A percentile compares a stretch with the other conserved stretches of the same genome.
Evolutionary conservation across 2,888 invertebrate species (phyloP).

Genomic region (Synergus itoensis): DNA sequence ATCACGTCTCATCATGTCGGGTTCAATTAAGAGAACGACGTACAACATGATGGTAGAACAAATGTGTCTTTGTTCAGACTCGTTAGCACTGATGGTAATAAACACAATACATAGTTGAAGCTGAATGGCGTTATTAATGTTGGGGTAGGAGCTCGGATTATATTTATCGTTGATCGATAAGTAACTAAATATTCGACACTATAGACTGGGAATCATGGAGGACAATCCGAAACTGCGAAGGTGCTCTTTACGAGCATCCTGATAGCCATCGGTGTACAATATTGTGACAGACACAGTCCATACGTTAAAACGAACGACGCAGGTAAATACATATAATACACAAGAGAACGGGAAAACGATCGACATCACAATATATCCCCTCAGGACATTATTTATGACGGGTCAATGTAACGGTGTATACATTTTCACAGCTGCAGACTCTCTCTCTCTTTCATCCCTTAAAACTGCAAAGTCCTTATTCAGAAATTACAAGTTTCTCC

Average conservation of each 20-base stretch:
- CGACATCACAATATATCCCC: neutral
- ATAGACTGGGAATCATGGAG: neutral
- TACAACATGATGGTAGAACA: neutral
- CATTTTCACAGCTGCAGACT: neutral
- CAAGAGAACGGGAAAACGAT: neutral
- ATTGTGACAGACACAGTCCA: neutral
- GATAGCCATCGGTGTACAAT: neutral
- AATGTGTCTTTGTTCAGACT: slow-evolving; percentile 23
- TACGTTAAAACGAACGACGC: neutral
- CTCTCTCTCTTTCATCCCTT: neutral
- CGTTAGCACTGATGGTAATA: slow-evolving; percentile 11
- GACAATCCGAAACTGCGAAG: slow-evolving; percentile 1
- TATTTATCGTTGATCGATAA: slow-evolving; percentile 12
- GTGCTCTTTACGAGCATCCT: neutral
- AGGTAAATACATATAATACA: neutral
- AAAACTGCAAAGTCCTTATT: slow-evolving; percentile 2
- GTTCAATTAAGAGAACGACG: neutral
- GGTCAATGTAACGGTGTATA: neutral
- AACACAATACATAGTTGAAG: neutral
- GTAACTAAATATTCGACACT: slow-evolving; percentile 9
- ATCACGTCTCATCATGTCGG: neutral
- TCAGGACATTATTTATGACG: neutral
- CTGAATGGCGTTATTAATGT: slow-evolving; percentile 13
- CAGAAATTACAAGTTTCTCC: neutral
- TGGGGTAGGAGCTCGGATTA: neutral